Conservation (phyloP, 2,797 vertebrate genomes). For the Poecilia velifera region DNA sequence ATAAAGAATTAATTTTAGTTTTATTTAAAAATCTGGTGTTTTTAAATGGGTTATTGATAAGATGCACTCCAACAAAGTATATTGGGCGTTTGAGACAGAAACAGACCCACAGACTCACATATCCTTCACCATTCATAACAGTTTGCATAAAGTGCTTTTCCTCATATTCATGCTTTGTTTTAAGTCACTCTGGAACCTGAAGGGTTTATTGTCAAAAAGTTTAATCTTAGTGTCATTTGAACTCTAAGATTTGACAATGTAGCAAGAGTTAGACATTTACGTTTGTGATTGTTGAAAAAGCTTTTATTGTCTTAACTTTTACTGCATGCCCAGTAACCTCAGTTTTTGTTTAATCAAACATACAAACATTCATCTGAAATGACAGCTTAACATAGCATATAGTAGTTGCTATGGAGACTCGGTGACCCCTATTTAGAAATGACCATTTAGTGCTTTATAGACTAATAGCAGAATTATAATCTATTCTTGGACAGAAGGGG, state of each 20-base stretch:
- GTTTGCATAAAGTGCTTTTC: neutral
- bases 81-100: neutral
- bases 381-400: neutral
- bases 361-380: neutral
- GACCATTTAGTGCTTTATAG: neutral
- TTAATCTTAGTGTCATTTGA: neutral
- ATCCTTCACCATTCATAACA: neutral
- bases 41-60: neutral
- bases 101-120: neutral
- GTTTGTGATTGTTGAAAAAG: neutral
- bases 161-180: neutral
- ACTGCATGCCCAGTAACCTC: too few species aligned
- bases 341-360: neutral
- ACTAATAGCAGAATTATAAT: neutral
- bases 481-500: neutral
- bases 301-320: conserved; percentile 6
- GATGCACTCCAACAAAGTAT: neutral
- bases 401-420: neutral
- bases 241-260: neutral
- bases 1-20: neutral
- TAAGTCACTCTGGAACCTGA: neutral
- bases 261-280: neutral
- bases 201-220: neutral
- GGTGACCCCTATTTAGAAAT: neutral
- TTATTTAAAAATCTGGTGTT: neutral